phyloP scores from a whole-genome alignment of 2,113 vertebrate species.

The Muscicapa adusta region DNA sequence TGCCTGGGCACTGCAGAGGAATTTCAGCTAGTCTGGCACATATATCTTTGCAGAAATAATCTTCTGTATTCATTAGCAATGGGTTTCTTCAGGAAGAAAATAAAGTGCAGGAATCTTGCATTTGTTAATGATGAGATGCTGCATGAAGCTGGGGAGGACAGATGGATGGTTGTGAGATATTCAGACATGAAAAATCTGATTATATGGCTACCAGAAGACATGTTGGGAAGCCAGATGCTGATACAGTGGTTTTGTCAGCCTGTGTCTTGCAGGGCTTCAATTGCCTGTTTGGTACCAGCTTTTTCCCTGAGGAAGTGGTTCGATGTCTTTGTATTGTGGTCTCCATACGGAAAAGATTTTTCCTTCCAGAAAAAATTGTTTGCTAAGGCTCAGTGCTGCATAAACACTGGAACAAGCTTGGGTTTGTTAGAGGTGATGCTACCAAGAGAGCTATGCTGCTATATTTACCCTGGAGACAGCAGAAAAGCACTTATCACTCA shows the following conservation, averaged over 20 bases:
- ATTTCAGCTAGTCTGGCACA: not conserved
- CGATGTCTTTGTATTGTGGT: not conserved
- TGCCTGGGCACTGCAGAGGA: not conserved
- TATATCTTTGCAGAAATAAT: not conserved
- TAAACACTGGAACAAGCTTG: not conserved
- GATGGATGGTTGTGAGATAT: not conserved
- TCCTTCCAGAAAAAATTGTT: not conserved
- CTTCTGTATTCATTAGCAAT: not conserved
- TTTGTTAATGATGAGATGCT: not conserved
- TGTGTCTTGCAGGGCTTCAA: not conserved
- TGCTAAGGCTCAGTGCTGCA: not conserved
- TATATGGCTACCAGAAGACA: not conserved
- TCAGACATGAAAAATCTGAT: not conserved
- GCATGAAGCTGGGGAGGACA: not conserved
- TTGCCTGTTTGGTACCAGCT: not conserved
- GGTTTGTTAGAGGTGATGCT: not conserved
- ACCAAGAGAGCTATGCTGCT: not conserved
- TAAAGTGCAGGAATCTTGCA: not conserved
- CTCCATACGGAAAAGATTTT: not conserved
- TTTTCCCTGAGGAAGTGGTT: not conserved
- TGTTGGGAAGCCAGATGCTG: not conserved
- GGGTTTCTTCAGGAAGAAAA: not conserved
- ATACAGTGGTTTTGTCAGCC: not conserved
- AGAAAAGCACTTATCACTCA: not conserved
- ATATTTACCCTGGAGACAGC: not conserved